Evolutionary conservation across 2,797 vertebrate species (phyloP).

Genomic region (Spatula clypeata): DNA sequence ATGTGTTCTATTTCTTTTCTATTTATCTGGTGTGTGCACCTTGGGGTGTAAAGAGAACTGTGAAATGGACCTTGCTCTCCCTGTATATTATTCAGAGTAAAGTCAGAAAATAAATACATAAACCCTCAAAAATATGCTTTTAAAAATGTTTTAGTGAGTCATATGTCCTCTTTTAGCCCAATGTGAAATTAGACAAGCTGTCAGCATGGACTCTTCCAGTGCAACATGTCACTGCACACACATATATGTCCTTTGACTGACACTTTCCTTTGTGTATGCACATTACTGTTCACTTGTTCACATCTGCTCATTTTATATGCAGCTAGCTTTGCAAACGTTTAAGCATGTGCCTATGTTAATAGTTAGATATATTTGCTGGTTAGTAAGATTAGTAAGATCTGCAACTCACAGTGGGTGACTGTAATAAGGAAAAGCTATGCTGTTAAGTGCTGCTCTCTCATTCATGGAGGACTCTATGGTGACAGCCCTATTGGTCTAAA

Average conservation of each 20-base stretch:
- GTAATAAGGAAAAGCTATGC: not conserved
- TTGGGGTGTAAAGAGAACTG: not conserved
- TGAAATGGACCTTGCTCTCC: not conserved
- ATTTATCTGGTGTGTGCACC: not conserved
- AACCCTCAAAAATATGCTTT: not conserved
- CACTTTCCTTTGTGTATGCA: not conserved
- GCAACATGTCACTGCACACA: not conserved
- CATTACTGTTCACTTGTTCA: not conserved
- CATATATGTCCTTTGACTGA: not conserved
- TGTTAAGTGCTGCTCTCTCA: not conserved
- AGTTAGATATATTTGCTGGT: not conserved
- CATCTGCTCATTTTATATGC: constrained; percentile 27
- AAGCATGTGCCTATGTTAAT: not conserved
- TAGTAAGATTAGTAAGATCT: not conserved
- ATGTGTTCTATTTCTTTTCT: not conserved
- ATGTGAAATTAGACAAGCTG: not conserved
- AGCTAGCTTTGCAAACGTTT: constrained; percentile 46
- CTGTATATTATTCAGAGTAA: not conserved
- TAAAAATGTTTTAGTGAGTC: not conserved
- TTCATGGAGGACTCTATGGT: not conserved
- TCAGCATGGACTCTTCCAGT: not conserved
- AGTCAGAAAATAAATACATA: not conserved
- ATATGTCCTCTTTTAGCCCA: not conserved
- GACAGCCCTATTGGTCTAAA: not conserved
- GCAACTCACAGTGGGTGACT: not conserved